Evolutionary conservation across 2,888 invertebrate genomes (phyloP), one percentile per base, ranked within the genome.

Genomic region (Sarcophaga carnaria): DNA sequence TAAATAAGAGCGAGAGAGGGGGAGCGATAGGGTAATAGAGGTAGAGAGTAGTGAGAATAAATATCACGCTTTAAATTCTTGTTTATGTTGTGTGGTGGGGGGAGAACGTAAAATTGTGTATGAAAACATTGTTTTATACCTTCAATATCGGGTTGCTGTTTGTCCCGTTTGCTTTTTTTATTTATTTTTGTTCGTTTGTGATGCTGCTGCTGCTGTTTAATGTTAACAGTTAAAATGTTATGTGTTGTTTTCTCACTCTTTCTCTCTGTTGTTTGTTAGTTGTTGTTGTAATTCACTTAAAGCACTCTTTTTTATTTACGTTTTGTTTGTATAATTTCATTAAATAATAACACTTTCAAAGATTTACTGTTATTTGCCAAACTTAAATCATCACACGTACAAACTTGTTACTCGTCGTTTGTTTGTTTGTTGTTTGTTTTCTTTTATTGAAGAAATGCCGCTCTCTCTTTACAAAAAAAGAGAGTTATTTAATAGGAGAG

Each of bases 1-100:
- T 37, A 37, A 37, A 37, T 37, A 37, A 37, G 3, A 54, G 54
- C 17, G 3, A 12, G 6, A 0, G 20, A 2, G 45, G 17, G 3
- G 0, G 2, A 27, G 60, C 0, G 76, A 37, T 47, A 49, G 8
- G 2, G 17, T 22, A 22, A 22, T 22, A 22, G 22, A 22, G 63
- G 70, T 63, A 71, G 71, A 71, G 59, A 14, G 70, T 64, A 10
- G 37, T 37, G 37, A 37, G 37, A 37, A 6, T 37, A 37, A 37
- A 37, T 37, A 37, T 37, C 37, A 37, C 6, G 6, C 6, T 49
- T 49, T 14, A 14, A 49, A 14, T 49, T 49, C 14, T 11, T 49
- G 49, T 49, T 49, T 11, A 2, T 49, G 49, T 49, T 3, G 49
- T 2, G 49, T 49, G 11, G 49, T 49, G 54, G 17, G 17, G 54